A percentile compares a stretch with the other conserved stretches of the same genome.
These are phyloP conservation scores for Tauraco erythrolophus DNA, from an alignment of 2,113 vertebrate genomes.

Conservation along the genomic window DNA sequence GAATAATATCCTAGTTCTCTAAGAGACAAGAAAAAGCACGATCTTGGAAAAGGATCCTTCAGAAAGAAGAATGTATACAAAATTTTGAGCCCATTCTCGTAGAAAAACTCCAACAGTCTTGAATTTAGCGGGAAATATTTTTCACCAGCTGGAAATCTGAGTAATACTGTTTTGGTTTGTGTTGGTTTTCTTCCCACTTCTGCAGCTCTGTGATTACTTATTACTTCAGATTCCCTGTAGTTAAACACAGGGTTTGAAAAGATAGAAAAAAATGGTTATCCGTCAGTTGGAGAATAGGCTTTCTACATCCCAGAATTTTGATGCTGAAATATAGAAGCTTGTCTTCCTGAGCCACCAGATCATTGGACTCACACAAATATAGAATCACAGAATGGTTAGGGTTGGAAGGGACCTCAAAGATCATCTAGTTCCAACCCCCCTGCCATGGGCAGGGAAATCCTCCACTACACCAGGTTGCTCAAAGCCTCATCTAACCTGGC, in stretches of 20 bases:
- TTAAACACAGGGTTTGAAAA: neutral
- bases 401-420: no score
- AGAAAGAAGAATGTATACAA: neutral
- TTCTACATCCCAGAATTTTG: neutral
- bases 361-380: neutral
- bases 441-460: no score
- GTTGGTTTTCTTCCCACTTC: neutral
- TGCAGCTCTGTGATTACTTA: neutral
- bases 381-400: no score
- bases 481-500: no score
- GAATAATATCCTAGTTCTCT: neutral
- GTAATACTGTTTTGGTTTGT: neutral
- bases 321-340: neutral
- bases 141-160: neutral
- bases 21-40: neutral
- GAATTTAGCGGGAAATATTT: neutral
- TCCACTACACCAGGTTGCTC: no score
- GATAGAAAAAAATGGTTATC: neutral
- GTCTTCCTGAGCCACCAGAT: neutral
- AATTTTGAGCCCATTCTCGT: neutral
- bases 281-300: neutral
- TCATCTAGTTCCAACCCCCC: no score
- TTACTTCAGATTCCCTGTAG: neutral
- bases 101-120: fast-evolving
- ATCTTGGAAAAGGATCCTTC: neutral